Conservation (phyloP, 1,140 invertebrate species). For the Asobara japonica region DNA sequence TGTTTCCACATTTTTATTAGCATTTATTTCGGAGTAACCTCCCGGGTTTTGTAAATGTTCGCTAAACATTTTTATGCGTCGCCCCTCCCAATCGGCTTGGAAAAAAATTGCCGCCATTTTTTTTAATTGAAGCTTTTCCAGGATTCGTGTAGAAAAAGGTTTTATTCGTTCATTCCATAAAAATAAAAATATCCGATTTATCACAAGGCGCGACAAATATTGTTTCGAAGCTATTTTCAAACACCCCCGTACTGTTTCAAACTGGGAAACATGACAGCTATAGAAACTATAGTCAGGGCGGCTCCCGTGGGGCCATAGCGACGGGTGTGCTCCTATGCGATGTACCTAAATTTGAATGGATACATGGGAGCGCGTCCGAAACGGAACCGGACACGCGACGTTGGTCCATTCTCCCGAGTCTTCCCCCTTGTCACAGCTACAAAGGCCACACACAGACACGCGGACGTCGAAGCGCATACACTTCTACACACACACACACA, state of each 20-base stretch:
- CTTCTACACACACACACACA: too few species aligned
- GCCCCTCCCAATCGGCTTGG: too few species aligned
- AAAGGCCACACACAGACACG: constrained; percentile 5
- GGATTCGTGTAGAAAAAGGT: too few species aligned
- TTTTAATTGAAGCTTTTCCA: too few species aligned
- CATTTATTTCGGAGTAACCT: too few species aligned
- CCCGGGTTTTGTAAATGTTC: too few species aligned
- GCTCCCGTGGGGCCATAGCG: neutral
- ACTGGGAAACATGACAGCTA: constrained; percentile 9
- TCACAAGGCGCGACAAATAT: neutral
- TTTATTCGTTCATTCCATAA: too few species aligned
- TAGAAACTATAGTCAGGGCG: neutral
- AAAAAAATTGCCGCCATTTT: too few species aligned
- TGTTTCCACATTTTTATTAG: too few species aligned
- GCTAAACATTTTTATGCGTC: too few species aligned
- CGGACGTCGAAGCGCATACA: neutral
- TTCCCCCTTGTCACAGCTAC: constrained; percentile 7
- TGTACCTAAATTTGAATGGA: constrained; percentile 31
- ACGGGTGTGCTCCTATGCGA: neutral
- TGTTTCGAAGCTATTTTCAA: neutral
- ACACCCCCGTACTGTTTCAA: neutral
- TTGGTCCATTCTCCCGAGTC: constrained; percentile 20
- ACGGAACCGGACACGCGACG: constrained; percentile 34
- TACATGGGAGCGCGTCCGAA: constrained; percentile 24
- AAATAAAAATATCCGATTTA: neutral